These are phyloP conservation scores for Phrynocephalus versicolor DNA, from an alignment of 2,113 vertebrate genomes.

Conservation along the genomic window DNA sequence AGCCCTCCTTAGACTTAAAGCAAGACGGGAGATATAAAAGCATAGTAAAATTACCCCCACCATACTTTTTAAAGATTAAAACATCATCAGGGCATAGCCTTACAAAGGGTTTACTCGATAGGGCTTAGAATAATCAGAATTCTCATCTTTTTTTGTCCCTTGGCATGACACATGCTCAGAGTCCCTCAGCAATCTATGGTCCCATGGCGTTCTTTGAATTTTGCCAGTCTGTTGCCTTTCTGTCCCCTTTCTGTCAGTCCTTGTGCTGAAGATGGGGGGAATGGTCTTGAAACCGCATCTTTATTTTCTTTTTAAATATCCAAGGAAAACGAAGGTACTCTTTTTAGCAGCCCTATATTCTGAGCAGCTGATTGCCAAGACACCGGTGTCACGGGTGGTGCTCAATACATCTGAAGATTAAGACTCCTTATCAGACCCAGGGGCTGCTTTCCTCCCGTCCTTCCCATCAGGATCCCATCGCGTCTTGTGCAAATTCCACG, in stretches of 20 bases:
- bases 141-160: too few relatives aligned
- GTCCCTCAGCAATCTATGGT: too few relatives aligned
- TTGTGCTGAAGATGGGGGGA: neutral
- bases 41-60: too few relatives aligned
- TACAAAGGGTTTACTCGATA: too few relatives aligned
- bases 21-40: too few relatives aligned
- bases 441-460: slow-evolving; percentile 5
- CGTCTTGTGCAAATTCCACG: neutral
- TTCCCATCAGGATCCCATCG: slow-evolving; percentile 12
- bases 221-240: neutral
- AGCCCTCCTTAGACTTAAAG: too few relatives aligned
- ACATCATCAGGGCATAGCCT: too few relatives aligned
- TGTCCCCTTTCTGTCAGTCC: rapidly evolving
- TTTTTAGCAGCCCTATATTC: neutral
- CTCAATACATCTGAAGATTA: slow-evolving; percentile 2
- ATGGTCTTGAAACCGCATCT: neutral
- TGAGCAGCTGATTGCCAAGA: neutral
- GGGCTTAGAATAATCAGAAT: too few relatives aligned
- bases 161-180: too few relatives aligned
- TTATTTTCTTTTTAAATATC: neutral
- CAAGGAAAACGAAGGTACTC: neutral
- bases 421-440: neutral
- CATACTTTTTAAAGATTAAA: too few relatives aligned
- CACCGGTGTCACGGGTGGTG: neutral
- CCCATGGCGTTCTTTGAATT: neutral